Base-by-base conservation (phyloP, 1,140 invertebrate genomes). In the Lethocerus indicus region DNA sequence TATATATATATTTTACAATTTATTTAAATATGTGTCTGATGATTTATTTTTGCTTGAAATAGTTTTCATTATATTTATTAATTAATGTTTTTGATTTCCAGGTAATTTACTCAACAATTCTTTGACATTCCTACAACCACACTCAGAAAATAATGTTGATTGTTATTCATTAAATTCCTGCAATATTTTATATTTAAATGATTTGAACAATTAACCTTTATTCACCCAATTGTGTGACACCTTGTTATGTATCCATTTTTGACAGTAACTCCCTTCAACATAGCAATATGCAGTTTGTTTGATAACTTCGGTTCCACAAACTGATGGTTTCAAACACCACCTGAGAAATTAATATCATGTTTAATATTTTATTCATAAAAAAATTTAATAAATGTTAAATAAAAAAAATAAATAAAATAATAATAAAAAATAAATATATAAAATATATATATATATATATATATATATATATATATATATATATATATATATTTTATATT, bases 231-330 rank as follows among this genome's bases (percentile, higher is more conserved):
- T n/a, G n/a, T n/a, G n/a, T n/a, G n/a, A n/a, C n/a, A 52, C 35
- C 24, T 47, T 53, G 23, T 45, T 45, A 14, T 79, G 71, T 25
- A 85, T 75, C 75, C 78, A 83, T 39, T 70, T 71, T 60, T 88
- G 78, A 61, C 85, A 89, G 52, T 75, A 76, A 49, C 79, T 83
- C 36, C 79, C 80, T 57, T 84, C 79, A 1, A 78, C 70, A 60
- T 86, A 89, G 59, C 88, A 94, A 56, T 84, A 86, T 5, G 86
- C 83, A 2, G 79, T 81, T 63, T 93, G 79, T 52, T 76, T 72
- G 53, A 89, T 72, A 39, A 82, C 73, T 59, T 80, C 78, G 29
- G 72, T 73, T 1, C 76, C 75, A 60, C 89, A 93, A 51, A 82
- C 67, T 14, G 75, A 69, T 13, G 72, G 74, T 58, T 78, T 76